Percentiles rank a stretch among this genome's conserved stretches.
Evolutionary conservation across 1,140 invertebrate genomes (phyloP).

Genomic region (Drosophila willistoni): DNA sequence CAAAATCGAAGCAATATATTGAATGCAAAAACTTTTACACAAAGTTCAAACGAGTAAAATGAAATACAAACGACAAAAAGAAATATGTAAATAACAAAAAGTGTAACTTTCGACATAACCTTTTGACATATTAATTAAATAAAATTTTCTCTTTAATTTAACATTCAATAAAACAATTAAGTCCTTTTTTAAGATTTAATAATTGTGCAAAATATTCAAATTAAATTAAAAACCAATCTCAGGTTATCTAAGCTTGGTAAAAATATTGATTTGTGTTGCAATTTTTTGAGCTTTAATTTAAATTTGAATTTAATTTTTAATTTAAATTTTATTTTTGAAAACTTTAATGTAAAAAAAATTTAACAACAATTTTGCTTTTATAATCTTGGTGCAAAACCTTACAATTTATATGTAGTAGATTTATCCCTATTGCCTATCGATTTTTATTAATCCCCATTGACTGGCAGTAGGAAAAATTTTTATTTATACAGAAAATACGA

Average conservation of each 20-base stretch:
- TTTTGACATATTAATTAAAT: conserved; percentile 2
- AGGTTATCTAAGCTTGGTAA: too few species aligned
- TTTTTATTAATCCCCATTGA: conserved; percentile 49
- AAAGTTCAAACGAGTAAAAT: conserved; percentile 56
- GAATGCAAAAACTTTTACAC: conserved; percentile 54
- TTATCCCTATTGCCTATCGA: conserved; percentile 26
- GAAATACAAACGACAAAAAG: not conserved
- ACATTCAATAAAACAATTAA: not conserved
- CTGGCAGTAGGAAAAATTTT: conserved; percentile 28
- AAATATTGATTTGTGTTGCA: too few species aligned
- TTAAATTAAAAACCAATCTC: not conserved
- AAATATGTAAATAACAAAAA: not conserved
- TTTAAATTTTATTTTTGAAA: too few species aligned
- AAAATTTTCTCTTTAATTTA: not conserved
- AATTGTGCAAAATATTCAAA: not conserved
- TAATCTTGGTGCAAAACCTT: not conserved
- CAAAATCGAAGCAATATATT: conserved; percentile 48
- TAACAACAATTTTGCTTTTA: not conserved
- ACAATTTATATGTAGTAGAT: not conserved
- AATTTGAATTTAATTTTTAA: too few species aligned
- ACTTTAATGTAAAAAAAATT: too few species aligned
- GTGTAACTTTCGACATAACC: not conserved
- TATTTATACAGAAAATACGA: conserved; percentile 68
- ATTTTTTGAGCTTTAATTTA: too few species aligned
- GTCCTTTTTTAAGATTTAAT: not conserved